phyloP scores from a whole-genome alignment of 2,113 vertebrate genomes.

The Catharus fuscescens region DNA sequence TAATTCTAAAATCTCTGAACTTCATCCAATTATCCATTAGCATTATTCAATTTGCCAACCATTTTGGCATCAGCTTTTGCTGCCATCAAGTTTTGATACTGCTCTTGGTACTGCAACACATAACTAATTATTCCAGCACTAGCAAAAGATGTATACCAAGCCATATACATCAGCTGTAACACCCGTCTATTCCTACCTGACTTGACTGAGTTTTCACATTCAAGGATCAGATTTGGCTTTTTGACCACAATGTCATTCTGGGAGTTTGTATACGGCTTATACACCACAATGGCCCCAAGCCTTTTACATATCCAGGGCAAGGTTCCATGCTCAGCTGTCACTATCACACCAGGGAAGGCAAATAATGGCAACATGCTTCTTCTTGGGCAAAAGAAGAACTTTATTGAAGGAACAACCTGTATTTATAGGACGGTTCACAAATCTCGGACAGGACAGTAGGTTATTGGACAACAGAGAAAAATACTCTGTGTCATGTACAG shows the following conservation, averaged over 20 bases:
- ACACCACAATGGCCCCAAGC: not conserved
- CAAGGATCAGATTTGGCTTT: not conserved
- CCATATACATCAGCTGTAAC: not conserved
- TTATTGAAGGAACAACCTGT: no score
- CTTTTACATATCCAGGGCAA: not conserved
- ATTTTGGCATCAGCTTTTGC: not conserved
- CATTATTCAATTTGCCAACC: not conserved
- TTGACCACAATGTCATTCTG: not conserved
- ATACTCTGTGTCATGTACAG: no score
- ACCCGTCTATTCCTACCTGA: not conserved
- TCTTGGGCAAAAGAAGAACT: no score
- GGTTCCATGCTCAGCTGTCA: not conserved
- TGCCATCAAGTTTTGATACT: not conserved
- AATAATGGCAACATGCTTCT: no score
- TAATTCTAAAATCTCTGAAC: not conserved
- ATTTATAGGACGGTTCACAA: no score
- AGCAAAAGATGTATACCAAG: not conserved
- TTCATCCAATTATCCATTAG: not conserved
- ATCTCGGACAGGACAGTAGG: no score
- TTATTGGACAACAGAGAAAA: no score
- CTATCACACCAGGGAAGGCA: no score
- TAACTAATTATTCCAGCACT: not conserved
- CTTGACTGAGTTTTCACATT: not conserved
- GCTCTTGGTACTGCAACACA: not conserved
- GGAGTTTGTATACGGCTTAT: not conserved